Percentiles rank a stretch among this genome's conserved stretches.
Evolutionary conservation across 1,140 invertebrate species (phyloP).

Genomic region (Trialeurodes vaporariorum): DNA sequence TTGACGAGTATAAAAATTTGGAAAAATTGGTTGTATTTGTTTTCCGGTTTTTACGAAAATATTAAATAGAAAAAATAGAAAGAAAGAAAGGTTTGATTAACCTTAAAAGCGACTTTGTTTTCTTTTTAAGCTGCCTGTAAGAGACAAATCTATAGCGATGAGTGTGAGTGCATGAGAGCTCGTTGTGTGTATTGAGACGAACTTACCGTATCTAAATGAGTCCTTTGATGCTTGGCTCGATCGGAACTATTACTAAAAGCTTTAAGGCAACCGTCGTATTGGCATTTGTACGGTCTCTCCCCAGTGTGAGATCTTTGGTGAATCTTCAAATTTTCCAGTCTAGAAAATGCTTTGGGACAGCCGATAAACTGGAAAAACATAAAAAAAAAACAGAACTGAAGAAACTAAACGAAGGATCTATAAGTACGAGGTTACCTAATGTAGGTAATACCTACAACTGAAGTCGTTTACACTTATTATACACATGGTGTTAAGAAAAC

Average conservation of each 20-base stretch:
- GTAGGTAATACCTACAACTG: no score
- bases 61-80: constrained; percentile 5
- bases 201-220: constrained; percentile 87
- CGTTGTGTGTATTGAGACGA: background rate
- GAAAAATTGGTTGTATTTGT: no score
- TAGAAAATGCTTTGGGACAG: constrained; percentile 86
- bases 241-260: constrained; percentile 96
- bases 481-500: no score
- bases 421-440: no score
- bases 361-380: constrained; percentile 65
- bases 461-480: no score
- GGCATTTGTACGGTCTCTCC: constrained; percentile 74
- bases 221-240: constrained; percentile 90
- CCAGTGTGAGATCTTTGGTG: constrained; percentile 90
- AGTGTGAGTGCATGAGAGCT: background rate
- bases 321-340: constrained; percentile 91
- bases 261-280: constrained; percentile 73
- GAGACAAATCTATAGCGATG: background rate
- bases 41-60: background rate
- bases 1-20: no score
- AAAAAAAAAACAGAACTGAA: no score
- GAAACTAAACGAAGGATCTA: no score
- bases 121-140: background rate
- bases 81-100: background rate
- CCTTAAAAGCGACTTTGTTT: background rate